Evolutionary conservation across 2,888 invertebrate genomes (phyloP).

Genomic region (Ommatoiulus sabulosus): DNA sequence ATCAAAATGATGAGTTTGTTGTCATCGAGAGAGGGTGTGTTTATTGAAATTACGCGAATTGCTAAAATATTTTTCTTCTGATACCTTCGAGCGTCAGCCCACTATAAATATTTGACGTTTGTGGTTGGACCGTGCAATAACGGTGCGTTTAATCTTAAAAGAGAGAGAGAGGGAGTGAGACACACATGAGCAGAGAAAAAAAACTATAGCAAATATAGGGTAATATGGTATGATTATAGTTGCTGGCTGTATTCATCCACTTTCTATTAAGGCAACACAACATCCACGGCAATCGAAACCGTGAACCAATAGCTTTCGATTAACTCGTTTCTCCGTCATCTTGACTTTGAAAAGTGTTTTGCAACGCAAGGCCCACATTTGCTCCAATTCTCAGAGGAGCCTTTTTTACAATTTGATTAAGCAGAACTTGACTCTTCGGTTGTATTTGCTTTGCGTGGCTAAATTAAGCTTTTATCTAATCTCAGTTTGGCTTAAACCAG

Average conservation of each 20-base stretch:
- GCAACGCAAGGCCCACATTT: neutral
- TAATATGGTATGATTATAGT: constrained; percentile 24
- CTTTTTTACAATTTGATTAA: neutral
- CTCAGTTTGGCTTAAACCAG: too few species aligned
- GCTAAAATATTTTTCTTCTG: neutral
- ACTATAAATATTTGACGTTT: constrained; percentile 39
- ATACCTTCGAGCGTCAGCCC: neutral
- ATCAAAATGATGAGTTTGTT: neutral
- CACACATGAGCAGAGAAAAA: neutral
- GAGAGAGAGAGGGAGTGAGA: neutral
- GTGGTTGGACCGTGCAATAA: constrained; percentile 36
- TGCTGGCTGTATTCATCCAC: constrained; percentile 11
- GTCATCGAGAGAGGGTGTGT: constrained; percentile 36
- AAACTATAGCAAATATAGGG: neutral
- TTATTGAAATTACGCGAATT: constrained; percentile 19
- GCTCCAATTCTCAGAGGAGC: constrained; percentile 6
- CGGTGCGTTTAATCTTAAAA: neutral
- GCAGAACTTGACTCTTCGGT: neutral
- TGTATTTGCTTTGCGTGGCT: neutral
- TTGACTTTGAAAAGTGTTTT: constrained; percentile 40
- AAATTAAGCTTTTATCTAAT: neutral
- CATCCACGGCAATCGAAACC: neutral
- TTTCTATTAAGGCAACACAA: constrained; percentile 38
- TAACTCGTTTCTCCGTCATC: neutral
- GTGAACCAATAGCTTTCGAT: constrained; percentile 33